Conservation (phyloP, 2,797 vertebrate genomes). For the Sebastes cheni region DNA sequence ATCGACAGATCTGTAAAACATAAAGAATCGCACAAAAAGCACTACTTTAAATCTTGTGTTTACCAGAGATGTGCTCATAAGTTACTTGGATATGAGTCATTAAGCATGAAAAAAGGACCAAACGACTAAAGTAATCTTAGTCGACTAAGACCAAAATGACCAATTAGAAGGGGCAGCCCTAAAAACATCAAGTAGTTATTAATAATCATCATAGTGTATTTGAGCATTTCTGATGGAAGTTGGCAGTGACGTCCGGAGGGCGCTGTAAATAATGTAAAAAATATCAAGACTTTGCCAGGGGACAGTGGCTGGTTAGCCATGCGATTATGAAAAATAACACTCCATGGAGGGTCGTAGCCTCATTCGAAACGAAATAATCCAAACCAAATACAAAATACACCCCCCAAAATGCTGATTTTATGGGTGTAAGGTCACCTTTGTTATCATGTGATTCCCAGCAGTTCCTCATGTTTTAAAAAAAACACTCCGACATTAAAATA, state of each 20-base stretch:
- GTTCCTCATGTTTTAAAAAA: neutral
- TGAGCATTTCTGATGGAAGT: neutral
- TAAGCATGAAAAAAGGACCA: no score
- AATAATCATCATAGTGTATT: neutral
- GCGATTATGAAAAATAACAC: neutral
- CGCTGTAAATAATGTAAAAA: neutral
- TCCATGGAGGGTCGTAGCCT: neutral
- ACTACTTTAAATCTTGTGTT: no score
- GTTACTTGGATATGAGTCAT: no score
- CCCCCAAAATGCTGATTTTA: neutral
- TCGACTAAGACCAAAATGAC: no score
- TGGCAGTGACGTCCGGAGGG: neutral
- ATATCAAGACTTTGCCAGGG: neutral
- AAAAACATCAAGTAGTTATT: neutral
- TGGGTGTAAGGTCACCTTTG: neutral
- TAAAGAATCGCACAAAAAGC: no score
- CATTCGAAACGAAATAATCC: neutral
- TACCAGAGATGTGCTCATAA: no score
- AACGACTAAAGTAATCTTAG: no score
- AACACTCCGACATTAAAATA: neutral
- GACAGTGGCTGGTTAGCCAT: neutral
- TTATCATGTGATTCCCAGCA: neutral
- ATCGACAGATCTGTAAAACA: no score
- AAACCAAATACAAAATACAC: neutral
- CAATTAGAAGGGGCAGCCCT: no score